Percentiles rank a stretch among this genome's conserved stretches.
Evolutionary conservation across 2,888 invertebrate genomes (phyloP).

Genomic region (Xanthorhoe spadicearia): DNA sequence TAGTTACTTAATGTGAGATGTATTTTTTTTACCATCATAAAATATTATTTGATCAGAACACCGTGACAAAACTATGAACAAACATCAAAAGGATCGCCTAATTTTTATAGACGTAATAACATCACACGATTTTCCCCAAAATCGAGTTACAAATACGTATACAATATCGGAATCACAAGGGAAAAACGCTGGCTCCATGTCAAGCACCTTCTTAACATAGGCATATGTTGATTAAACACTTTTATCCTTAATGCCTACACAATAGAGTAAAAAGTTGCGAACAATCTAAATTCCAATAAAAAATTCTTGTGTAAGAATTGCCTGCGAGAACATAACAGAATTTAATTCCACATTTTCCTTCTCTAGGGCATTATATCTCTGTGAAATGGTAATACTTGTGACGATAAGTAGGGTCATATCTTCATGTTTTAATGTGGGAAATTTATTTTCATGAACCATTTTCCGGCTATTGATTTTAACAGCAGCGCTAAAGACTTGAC

Average conservation of each 20-base stretch:
- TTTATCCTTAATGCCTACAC: constrained; percentile 22
- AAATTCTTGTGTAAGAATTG: constrained; percentile 37
- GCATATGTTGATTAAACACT: constrained; percentile 21
- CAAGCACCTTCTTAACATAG: constrained; percentile 29
- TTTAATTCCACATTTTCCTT: constrained; percentile 41
- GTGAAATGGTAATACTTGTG: constrained; percentile 29
- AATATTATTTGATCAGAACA: neutral
- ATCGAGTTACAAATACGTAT: constrained; percentile 31
- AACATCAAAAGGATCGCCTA: constrained; percentile 16
- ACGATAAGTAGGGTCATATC: constrained; percentile 22
- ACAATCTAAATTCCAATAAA: constrained; percentile 24
- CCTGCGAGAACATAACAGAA: constrained; percentile 40
- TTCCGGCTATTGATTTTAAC: constrained; percentile 12
- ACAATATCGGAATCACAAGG: constrained; percentile 47
- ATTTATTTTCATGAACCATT: constrained; percentile 1
- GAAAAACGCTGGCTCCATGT: constrained; percentile 43
- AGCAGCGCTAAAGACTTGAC: constrained; percentile 9
- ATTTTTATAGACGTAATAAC: constrained; percentile 30
- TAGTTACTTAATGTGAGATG: no score
- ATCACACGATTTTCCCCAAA: constrained; percentile 30
- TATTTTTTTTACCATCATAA: no score
- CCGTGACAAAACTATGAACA: neutral
- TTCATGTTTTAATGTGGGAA: constrained; percentile 14
- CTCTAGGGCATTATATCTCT: constrained; percentile 33
- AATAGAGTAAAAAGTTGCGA: constrained; percentile 22